phyloP scores from a whole-genome alignment of 2,888 invertebrate species.

The Petrolisthes cinctipes region DNA sequence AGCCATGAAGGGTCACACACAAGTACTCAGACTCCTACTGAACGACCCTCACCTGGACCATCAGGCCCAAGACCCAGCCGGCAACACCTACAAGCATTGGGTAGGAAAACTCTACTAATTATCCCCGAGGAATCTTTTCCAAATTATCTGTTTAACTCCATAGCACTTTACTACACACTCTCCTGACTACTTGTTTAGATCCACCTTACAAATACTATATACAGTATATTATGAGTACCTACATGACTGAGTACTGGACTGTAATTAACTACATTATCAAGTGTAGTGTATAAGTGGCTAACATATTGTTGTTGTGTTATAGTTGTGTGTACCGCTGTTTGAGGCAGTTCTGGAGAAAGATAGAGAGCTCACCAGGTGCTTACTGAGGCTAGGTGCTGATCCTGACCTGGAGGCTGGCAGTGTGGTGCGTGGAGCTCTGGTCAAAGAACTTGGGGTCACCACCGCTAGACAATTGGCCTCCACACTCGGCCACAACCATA shows the following conservation, averaged over 20 bases:
- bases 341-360: constrained; percentile 25
- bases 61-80: too few species aligned
- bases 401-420: background rate
- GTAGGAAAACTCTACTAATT: constrained; percentile 12
- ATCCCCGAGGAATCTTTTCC: background rate
- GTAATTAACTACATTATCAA: background rate
- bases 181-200: background rate
- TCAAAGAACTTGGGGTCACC: constrained; percentile 19
- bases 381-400: too few species aligned
- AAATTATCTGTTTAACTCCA: background rate
- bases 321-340: constrained; percentile 16
- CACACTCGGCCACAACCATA: background rate
- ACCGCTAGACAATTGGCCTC: constrained; percentile 32
- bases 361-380: background rate
- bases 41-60: too few species aligned
- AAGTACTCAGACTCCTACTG: too few species aligned
- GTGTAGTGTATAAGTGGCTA: background rate
- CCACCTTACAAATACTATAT: background rate
- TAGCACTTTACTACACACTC: background rate
- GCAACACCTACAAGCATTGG: constrained; percentile 29
- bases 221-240: too few species aligned
- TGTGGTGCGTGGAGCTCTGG: constrained; percentile 9
- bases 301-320: background rate
- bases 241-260: too few species aligned
- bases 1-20: too few species aligned